Evolutionary conservation across 2,113 vertebrate species (phyloP).

Genomic region (Proterorhinus semilunaris): DNA sequence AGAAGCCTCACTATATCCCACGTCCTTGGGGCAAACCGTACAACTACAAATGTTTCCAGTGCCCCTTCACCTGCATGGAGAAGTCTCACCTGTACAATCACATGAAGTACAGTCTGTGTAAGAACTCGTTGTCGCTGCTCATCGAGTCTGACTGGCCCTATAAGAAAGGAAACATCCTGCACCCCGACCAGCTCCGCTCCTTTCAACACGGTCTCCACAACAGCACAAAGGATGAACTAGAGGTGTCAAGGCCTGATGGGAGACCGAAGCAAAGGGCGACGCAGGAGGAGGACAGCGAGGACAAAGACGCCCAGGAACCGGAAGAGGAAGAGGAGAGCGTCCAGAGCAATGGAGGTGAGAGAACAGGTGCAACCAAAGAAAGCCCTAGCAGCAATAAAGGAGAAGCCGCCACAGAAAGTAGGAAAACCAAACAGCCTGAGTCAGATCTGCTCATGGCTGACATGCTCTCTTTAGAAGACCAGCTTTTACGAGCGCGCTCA

Average conservation of each 20-base stretch:
- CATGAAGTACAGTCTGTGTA: slow-evolving; percentile 99
- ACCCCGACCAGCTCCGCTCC: slow-evolving; percentile 81
- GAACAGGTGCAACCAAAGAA: slow-evolving; percentile 36
- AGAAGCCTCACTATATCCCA: slow-evolving; percentile 97
- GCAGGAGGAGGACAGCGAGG: slow-evolving; percentile 72
- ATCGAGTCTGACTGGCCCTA: slow-evolving; percentile 93
- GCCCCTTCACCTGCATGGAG: slow-evolving; percentile 99
- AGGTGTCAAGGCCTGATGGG: slow-evolving; percentile 54
- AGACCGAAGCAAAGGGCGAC: slow-evolving; percentile 37
- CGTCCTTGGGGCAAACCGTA: slow-evolving; percentile 97
- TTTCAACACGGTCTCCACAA: slow-evolving; percentile 66
- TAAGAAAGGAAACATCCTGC: slow-evolving; percentile 84
- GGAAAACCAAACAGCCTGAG: slow-evolving; percentile 76
- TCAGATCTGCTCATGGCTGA: slow-evolving; percentile 82
- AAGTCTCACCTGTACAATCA: slow-evolving; percentile 99
- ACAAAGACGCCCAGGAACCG: slow-evolving; percentile 48
- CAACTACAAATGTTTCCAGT: slow-evolving; percentile 99
- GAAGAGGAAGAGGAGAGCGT: slow-evolving; percentile 58
- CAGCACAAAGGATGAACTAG: slow-evolving; percentile 54
- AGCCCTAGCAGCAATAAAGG: slow-evolving; percentile 13
- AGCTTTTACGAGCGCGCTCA: slow-evolving; percentile 70
- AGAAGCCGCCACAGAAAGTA: slow-evolving; percentile 41
- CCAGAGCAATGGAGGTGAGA: slow-evolving; percentile 47
- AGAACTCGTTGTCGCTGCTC: slow-evolving; percentile 95
- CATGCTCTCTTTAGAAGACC: slow-evolving; percentile 81